phyloP scores from a whole-genome alignment of 2,888 invertebrate species.

The Epiblema foenella region DNA sequence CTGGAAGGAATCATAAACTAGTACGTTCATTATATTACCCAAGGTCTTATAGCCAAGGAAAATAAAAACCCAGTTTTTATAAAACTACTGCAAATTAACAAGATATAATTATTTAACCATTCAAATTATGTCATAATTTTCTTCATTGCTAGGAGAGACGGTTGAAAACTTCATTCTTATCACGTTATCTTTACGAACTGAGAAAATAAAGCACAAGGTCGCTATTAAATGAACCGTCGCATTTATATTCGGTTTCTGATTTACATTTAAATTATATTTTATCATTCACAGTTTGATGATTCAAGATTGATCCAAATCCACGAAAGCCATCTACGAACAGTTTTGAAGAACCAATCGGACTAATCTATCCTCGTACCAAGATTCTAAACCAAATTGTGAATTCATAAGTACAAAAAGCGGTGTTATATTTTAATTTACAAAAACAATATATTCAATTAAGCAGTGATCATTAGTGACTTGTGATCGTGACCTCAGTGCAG shows the following conservation, averaged over 20 bases:
- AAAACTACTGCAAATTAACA: slow-evolving; percentile 30
- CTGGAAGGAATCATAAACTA: slow-evolving; percentile 3
- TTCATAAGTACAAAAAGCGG: background rate
- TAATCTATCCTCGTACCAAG: background rate
- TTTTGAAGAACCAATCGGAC: background rate
- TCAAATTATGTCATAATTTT: background rate
- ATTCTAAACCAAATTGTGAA: background rate
- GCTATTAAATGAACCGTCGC: slow-evolving; percentile 32
- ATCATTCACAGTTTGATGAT: slow-evolving; percentile 26
- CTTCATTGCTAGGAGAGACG: background rate
- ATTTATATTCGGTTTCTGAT: slow-evolving; percentile 17
- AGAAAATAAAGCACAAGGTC: slow-evolving; percentile 40
- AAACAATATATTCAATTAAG: background rate
- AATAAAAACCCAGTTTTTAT: slow-evolving; percentile 7
- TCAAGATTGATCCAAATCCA: slow-evolving; percentile 32
- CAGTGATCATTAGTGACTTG: slow-evolving; percentile 21
- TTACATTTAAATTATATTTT: slow-evolving; percentile 24
- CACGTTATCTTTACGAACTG: slow-evolving; percentile 30
- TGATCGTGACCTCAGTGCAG: slow-evolving; percentile 34
- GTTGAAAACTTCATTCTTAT: slow-evolving; percentile 12
- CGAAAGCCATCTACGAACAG: slow-evolving; percentile 35
- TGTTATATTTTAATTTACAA: slow-evolving; percentile 7
- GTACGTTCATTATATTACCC: background rate
- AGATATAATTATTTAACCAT: slow-evolving; percentile 8
- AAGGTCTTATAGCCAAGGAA: slow-evolving; percentile 8